Conservation (phyloP, 2,888 invertebrate genomes). For the Noctua pronuba region DNA sequence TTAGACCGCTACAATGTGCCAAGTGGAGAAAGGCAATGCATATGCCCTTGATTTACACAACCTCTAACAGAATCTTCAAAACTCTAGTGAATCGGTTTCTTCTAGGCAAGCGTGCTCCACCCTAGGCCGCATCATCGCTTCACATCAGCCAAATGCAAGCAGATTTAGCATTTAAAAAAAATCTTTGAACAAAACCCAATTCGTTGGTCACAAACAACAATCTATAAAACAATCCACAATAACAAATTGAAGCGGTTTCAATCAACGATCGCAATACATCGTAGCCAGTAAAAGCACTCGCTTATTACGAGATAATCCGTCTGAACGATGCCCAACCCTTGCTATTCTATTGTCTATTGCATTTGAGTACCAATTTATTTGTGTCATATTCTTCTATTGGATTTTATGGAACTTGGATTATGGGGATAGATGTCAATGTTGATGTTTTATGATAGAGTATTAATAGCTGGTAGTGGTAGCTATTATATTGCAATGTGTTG, state of each 20-base stretch:
- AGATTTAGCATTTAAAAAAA: no score
- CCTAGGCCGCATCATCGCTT: no score
- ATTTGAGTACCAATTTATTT: constrained; percentile 84
- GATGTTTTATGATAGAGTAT: constrained; percentile 50
- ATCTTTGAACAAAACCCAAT: neutral
- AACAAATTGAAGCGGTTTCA: constrained; percentile 28
- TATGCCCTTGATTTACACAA: neutral
- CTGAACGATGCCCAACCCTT: constrained; percentile 82
- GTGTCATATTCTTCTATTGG: constrained; percentile 82
- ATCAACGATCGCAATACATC: constrained; percentile 46
- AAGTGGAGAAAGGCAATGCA: neutral
- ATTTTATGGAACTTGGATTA: constrained; percentile 78
- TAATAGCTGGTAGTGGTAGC: neutral
- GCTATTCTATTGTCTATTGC: constrained; percentile 73
- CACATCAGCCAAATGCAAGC: no score
- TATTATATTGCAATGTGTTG: neutral
- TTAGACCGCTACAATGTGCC: neutral
- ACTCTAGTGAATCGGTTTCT: no score
- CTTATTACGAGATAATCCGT: constrained; percentile 74
- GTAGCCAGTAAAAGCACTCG: constrained; percentile 44
- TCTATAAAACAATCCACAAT: neutral
- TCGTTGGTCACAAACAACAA: neutral
- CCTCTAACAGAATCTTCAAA: no score
- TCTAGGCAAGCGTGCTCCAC: no score
- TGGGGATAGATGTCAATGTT: constrained; percentile 61